Base-by-base conservation (phyloP, 2,888 invertebrate species). In the Mythimna lalbum region DNA sequence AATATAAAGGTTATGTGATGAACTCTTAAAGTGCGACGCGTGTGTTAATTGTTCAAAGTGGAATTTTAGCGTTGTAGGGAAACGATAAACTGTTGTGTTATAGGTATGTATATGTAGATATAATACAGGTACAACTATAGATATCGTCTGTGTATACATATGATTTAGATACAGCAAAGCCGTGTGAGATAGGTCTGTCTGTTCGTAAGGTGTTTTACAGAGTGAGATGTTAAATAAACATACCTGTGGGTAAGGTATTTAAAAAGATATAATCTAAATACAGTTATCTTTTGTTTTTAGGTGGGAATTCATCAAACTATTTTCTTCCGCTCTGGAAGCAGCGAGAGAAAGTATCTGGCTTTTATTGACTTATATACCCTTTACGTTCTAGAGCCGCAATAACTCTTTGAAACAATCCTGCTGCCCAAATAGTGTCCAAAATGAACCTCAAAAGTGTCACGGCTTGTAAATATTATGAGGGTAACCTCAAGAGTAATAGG, bases 1-100 rank as follows among this genome's bases (percentile, higher is more conserved):
- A 65, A 10, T 60, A 55, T 39, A 75, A 69, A 84, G 84, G 79
- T 82, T 70, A 81, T 53, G 61, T 43, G 65, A 39, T 83, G 69
- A 84, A 83, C 71, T 75, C 36, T 69, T 56, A 49, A 39, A 52
- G 49, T 72, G 60, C 50, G 64, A 60, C 60, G 63, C 68, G 65
- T 61, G 81, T 83, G 77, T 87, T 52, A 14, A 55, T 47, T 55
- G 63, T 66, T 69, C 52, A 52, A 57, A 50, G 67, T 67, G 27
- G 55, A 62, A 63, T 68, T 81, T 74, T 47, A 74, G 64, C 27
- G 47, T 62, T 62, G 62, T 55, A 50, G 59, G 27, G 27, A 56
- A 33, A 57, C 66, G 69, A 72, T 66, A 78, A 55, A 64, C 50
- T 47, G 12, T 27, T 68, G 36, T 62, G 17, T n/a, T 53, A 78